phyloP scores from a whole-genome alignment of 2,888 invertebrate genomes.

The Pseudococcus longispinus region DNA sequence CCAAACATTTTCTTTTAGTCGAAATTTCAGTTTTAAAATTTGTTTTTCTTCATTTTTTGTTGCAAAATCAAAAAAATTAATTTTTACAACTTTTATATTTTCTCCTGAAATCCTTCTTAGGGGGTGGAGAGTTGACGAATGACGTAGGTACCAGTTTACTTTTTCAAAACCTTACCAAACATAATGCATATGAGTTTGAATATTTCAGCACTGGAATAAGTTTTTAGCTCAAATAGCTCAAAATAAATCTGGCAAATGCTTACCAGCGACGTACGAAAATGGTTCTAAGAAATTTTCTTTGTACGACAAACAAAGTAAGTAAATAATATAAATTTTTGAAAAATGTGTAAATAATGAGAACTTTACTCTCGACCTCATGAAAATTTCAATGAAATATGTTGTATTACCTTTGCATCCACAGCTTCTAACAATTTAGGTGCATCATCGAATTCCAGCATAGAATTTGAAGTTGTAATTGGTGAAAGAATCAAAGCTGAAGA shows the following conservation, averaged over 20 bases:
- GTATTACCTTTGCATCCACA: background rate
- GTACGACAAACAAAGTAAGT: background rate
- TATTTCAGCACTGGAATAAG: background rate
- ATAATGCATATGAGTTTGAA: too few relatives aligned
- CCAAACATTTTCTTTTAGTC: too few relatives aligned
- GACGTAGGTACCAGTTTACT: too few relatives aligned
- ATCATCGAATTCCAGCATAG: background rate
- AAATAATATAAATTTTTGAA: background rate
- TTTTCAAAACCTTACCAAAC: too few relatives aligned
- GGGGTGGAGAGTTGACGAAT: too few relatives aligned
- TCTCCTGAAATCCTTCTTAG: too few relatives aligned
- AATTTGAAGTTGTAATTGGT: background rate
- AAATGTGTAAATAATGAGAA: background rate
- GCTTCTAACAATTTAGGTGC: too few relatives aligned
- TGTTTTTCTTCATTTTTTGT: background rate
- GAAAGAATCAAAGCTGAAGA: background rate
- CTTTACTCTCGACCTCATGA: too few relatives aligned
- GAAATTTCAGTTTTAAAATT: background rate
- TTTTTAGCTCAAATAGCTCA: background rate
- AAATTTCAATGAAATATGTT: too few relatives aligned
- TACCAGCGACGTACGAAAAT: background rate
- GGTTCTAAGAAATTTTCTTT: background rate
- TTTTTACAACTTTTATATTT: too few relatives aligned
- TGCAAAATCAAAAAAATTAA: too few relatives aligned
- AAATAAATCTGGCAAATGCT: background rate